Evolutionary conservation across 1,140 invertebrate genomes (phyloP).

Genomic region (Drosophila sp.): DNA sequence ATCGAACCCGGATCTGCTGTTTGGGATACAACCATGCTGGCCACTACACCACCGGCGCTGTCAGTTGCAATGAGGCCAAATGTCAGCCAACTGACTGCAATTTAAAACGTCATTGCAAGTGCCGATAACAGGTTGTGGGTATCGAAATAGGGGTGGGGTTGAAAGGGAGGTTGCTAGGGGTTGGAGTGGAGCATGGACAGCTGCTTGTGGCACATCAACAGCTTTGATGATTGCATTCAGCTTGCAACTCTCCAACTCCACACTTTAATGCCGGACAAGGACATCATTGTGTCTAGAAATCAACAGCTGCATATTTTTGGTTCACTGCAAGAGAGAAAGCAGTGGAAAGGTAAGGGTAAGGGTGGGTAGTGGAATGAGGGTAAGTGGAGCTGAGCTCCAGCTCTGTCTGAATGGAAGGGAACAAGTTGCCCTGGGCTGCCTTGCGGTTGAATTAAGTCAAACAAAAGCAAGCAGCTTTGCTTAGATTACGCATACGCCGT

Average conservation of each 20-base stretch:
- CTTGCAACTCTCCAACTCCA: slow-evolving; percentile 28
- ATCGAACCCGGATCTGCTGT: slow-evolving; percentile 95
- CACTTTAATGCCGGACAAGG: slow-evolving; percentile 19
- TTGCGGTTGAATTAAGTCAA: slow-evolving; percentile 78
- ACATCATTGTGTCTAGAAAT: slow-evolving; percentile 70
- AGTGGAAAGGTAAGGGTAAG: background rate
- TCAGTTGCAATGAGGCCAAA: slow-evolving; percentile 36
- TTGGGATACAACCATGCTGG: slow-evolving; percentile 95
- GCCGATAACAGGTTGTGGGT: background rate
- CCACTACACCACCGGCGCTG: slow-evolving; percentile 91
- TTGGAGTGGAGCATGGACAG: slow-evolving; percentile 27
- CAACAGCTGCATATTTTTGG: slow-evolving; percentile 58
- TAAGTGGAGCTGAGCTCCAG: background rate
- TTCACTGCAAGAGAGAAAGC: no score
- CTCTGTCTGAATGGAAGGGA: no score
- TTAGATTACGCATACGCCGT: slow-evolving; percentile 77
- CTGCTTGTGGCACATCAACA: slow-evolving; percentile 51
- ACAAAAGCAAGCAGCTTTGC: slow-evolving; percentile 63
- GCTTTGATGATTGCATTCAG: slow-evolving; percentile 59
- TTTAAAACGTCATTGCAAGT: slow-evolving; percentile 66
- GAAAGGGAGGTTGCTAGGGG: no score
- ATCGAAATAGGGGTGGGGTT: background rate
- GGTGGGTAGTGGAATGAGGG: background rate
- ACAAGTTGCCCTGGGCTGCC: background rate
- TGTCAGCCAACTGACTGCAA: background rate